Evolutionary conservation across 2,888 invertebrate genomes (phyloP).

Genomic region (Bimastos eiseni): DNA sequence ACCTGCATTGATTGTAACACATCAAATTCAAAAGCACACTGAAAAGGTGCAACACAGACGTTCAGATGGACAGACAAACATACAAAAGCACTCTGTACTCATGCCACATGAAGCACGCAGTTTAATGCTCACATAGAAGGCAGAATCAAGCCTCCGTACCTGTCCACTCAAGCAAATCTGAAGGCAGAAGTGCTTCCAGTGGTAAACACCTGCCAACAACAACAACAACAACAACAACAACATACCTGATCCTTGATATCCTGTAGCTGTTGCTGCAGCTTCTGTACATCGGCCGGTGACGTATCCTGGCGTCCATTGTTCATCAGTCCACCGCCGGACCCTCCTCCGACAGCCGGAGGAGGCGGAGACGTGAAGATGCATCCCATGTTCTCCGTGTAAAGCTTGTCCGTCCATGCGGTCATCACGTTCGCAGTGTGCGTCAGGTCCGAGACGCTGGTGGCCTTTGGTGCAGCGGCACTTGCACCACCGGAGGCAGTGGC

Average conservation of each 20-base stretch:
- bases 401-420: slow-evolving; percentile 32
- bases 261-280: slow-evolving; percentile 88
- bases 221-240: too few species aligned
- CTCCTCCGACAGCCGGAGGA: slow-evolving; percentile 47
- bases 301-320: slow-evolving; percentile 61
- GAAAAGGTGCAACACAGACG: too few species aligned
- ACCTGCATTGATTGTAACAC: too few species aligned
- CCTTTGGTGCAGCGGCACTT: background rate
- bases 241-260: slow-evolving; percentile 91
- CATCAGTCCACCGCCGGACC: slow-evolving; percentile 53
- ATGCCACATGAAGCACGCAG: too few species aligned
- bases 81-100: too few species aligned
- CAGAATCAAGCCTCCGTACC: too few species aligned
- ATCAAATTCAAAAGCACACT: too few species aligned
- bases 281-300: slow-evolving; percentile 77
- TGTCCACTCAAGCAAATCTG: too few species aligned
- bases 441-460: slow-evolving; percentile 4
- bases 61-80: too few species aligned
- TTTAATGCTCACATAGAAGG: too few species aligned
- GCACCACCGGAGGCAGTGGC: slow-evolving; percentile 10
- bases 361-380: slow-evolving; percentile 35
- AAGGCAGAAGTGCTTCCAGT: too few species aligned
- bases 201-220: too few species aligned
- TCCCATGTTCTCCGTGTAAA: slow-evolving; percentile 39
- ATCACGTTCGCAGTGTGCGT: slow-evolving; percentile 32